These are phyloP conservation scores for Psettodes erumei DNA, from an alignment of 2,113 vertebrate species.

Conservation along the genomic window DNA sequence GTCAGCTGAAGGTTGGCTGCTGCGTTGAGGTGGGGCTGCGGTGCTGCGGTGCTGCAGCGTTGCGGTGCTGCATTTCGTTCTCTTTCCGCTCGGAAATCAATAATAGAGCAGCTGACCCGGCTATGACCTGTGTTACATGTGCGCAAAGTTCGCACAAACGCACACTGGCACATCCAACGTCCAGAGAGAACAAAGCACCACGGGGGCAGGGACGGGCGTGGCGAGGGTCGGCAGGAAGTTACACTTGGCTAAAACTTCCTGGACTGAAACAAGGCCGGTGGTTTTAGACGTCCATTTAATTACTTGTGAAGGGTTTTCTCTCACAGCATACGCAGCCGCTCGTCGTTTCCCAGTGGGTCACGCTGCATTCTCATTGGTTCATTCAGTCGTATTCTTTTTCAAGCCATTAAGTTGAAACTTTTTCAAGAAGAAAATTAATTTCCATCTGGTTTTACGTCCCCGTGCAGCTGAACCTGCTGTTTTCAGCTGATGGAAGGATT, in stretches of 20 bases:
- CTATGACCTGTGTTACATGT: slow-evolving; percentile 54
- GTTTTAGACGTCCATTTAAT: slow-evolving; percentile 3
- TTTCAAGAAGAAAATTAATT: too few relatives aligned
- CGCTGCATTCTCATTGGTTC: not conserved
- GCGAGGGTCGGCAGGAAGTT: slow-evolving; percentile 68
- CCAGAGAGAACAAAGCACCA: slow-evolving; percentile 67
- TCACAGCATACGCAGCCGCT: accelerated
- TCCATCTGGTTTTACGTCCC: too few relatives aligned
- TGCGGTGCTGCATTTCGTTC: slow-evolving; percentile 30
- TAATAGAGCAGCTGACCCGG: slow-evolving; percentile 66
- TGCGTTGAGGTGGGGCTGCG: slow-evolving; percentile 13
- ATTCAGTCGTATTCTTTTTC: too few relatives aligned
- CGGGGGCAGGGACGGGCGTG: slow-evolving; percentile 57
- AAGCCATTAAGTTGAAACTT: too few relatives aligned
- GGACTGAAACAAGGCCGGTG: slow-evolving; percentile 45
- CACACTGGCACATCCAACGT: slow-evolving; percentile 48
- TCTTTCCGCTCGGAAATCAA: slow-evolving; percentile 60
- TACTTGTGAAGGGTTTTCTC: slow-evolving; percentile 24
- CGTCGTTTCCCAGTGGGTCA: not conserved
- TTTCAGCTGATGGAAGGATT: too few relatives aligned
- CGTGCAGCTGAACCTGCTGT: too few relatives aligned
- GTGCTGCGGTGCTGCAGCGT: not conserved
- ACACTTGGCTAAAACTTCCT: slow-evolving; percentile 70
- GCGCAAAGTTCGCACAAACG: slow-evolving; percentile 42
- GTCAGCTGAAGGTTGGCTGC: not conserved